Conservation (phyloP, 2,888 invertebrate genomes). For the Protonemura montana region DNA sequence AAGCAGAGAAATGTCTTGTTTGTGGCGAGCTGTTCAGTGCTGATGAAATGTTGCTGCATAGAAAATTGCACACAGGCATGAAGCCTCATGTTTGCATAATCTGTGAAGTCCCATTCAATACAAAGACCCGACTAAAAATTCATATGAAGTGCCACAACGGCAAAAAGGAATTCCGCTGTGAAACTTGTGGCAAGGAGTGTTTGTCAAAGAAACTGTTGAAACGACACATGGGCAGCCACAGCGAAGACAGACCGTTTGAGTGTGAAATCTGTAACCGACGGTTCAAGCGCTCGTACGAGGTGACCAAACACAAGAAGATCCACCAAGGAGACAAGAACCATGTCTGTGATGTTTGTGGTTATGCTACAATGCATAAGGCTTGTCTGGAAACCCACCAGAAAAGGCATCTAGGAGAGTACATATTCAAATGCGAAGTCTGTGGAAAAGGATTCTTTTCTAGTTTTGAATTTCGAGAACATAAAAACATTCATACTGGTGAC, state of each 20-base stretch:
- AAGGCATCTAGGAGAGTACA: slow-evolving; percentile 46
- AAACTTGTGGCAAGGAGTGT: slow-evolving; percentile 46
- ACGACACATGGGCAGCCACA: slow-evolving; percentile 47
- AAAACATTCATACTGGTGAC: slow-evolving; percentile 48
- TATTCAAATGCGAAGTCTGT: slow-evolving; percentile 45
- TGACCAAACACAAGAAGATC: slow-evolving; percentile 51
- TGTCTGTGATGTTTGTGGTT: slow-evolving; percentile 48
- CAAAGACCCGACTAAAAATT: slow-evolving; percentile 43
- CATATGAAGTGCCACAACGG: slow-evolving; percentile 47
- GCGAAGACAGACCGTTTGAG: slow-evolving; percentile 44
- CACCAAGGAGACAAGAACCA: slow-evolving; percentile 50
- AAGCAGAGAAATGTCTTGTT: slow-evolving; percentile 37
- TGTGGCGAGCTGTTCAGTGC: slow-evolving; percentile 43
- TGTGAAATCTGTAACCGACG: slow-evolving; percentile 48
- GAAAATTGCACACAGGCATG: slow-evolving; percentile 36
- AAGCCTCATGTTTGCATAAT: slow-evolving; percentile 44
- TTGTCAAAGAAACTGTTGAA: slow-evolving; percentile 39
- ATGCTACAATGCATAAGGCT: slow-evolving; percentile 49
- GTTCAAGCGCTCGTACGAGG: slow-evolving; percentile 50
- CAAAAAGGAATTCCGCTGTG: slow-evolving; percentile 44
- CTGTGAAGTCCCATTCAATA: slow-evolving; percentile 39
- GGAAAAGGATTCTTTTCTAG: slow-evolving; percentile 48
- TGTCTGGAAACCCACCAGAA: slow-evolving; percentile 49
- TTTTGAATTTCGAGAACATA: slow-evolving; percentile 47
- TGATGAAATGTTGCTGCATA: slow-evolving; percentile 42